Base-by-base conservation (phyloP, 2,797 vertebrate genomes). In the Leptoclinus maculatus region DNA sequence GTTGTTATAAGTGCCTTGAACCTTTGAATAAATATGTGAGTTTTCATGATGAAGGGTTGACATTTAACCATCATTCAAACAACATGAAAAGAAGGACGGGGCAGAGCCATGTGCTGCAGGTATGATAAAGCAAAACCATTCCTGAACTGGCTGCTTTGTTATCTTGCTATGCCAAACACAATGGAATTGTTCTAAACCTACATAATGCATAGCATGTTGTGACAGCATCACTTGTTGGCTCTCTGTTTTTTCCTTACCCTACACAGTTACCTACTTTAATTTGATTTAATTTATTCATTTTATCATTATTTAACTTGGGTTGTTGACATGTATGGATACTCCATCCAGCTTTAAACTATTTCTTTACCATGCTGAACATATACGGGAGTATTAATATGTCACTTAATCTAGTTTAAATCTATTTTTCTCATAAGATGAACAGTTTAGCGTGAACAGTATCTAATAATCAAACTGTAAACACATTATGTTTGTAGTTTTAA, bases 81-180 rank as follows among this genome's bases (percentile, higher is more conserved):
- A 62, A 34, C 27, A 41, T 76, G 41, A 71, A 88, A 65, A 80
- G 56, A 69, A 25, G 6, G 29, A 86, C 29, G 74, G 60, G 66
- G 69, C 60, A 72, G 78, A 38, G 51, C 29, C 1, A 4, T 10
- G 51, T 12, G 51, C 67, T 83, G 69, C 76, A 59, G 67, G 73
- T 66, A 57, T 65, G 54, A 89, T 88, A 83, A 80, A 87, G 80
- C 69, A 81, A 87, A 23, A 71, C 64, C n/a, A 19, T 92, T 91
- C 88, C 86, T 90, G 93, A 93, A 92, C 87, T 70, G 86, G 76
- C 85, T 89, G 86, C 79, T 89, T 93, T 93, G 91, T 93, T 87
- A 67, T 72, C 32, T 58, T 75, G 12, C 62, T 47, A 75, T 72
- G 64, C 8, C 51, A 76, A 78, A 68, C 76, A 91, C 85, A 93